Conservation (phyloP, 2,888 invertebrate species). For the Blastobasis adustella region DNA sequence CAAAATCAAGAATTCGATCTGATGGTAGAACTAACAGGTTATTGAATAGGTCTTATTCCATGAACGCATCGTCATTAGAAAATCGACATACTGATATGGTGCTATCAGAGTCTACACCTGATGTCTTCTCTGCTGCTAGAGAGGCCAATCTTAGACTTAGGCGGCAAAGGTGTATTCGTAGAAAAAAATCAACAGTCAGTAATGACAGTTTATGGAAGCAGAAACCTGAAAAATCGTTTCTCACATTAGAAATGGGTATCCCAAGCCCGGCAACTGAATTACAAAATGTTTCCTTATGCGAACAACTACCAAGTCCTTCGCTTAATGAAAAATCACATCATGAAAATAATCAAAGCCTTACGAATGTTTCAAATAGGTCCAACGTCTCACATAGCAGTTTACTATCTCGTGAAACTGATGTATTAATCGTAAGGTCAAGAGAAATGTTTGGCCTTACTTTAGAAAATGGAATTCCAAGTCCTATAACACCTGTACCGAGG, state of each 20-base stretch:
- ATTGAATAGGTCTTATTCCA: conserved; percentile 52
- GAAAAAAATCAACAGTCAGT: conserved; percentile 65
- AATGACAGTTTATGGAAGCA: conserved; percentile 51
- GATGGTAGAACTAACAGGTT: conserved; percentile 22
- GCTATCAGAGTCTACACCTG: conserved; percentile 57
- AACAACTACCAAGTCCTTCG: conserved; percentile 38
- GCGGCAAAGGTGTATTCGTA: conserved; percentile 74
- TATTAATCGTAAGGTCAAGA: conserved; percentile 25
- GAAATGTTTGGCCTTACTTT: conserved; percentile 62
- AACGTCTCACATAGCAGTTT: conserved; percentile 62
- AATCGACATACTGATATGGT: conserved; percentile 35
- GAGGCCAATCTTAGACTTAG: conserved; percentile 56
- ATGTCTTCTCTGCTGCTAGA: conserved; percentile 38
- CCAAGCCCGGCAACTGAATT: conserved; percentile 58
- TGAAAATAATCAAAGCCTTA: conserved; percentile 21
- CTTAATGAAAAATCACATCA: conserved; percentile 29
- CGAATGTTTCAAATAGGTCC: conserved; percentile 38
- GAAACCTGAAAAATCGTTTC: conserved; percentile 36
- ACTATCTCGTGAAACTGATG: conserved; percentile 36
- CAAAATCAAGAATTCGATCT: conserved; percentile 18
- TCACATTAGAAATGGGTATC: conserved; percentile 59
- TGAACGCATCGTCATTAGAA: conserved; percentile 37
- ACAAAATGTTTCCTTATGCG: conserved; percentile 47
- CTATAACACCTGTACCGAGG: conserved; percentile 59
- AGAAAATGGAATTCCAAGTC: conserved; percentile 70